Evolutionary conservation across 1,140 invertebrate genomes (phyloP).

Genomic region (Melanaphis sacchari): DNA sequence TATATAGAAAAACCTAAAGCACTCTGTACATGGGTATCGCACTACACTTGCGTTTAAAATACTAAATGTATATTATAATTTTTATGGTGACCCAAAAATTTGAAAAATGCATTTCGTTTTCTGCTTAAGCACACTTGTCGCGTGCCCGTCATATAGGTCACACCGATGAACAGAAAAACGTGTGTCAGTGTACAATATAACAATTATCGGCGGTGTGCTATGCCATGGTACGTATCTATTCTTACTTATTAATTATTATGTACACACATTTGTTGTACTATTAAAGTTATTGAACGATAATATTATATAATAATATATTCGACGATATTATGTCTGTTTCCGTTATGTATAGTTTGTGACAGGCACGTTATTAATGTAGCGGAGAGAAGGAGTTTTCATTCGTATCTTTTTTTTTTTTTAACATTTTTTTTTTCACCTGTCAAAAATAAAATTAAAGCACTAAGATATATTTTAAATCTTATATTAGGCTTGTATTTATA

Average conservation of each 20-base stretch:
- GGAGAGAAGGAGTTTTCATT: not conserved
- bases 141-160: not conserved
- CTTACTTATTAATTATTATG: not conserved
- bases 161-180: not conserved
- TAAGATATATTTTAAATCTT: not conserved
- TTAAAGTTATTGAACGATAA: not conserved
- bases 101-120: not conserved
- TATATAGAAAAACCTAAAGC: not conserved
- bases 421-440: not conserved
- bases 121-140: not conserved
- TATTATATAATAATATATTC: not conserved
- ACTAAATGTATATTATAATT: not conserved
- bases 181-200: not conserved
- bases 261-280: not conserved
- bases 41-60: not conserved
- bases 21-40: not conserved
- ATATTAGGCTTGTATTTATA: no score
- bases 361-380: no score
- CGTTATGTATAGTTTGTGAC: not conserved
- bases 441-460: not conserved
- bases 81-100: not conserved
- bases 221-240: not conserved
- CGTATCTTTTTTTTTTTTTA: no score
- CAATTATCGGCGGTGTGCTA: not conserved
- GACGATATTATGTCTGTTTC: not conserved